phyloP scores from a whole-genome alignment of 2,113 vertebrate species.

The Crotalus viridis region DNA sequence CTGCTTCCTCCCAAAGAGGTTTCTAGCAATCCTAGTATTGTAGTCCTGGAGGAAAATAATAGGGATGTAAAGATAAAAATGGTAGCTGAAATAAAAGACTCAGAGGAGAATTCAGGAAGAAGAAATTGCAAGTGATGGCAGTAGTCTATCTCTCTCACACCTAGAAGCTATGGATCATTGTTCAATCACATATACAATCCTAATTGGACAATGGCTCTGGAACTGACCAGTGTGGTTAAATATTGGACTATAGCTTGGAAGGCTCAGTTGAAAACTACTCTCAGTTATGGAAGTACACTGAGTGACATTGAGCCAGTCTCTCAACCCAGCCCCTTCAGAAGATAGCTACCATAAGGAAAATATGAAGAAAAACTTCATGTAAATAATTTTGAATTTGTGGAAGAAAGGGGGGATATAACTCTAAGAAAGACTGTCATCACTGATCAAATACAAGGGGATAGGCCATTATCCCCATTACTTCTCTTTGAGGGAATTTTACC shows the following conservation, averaged over 20 bases:
- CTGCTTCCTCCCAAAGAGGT: not conserved
- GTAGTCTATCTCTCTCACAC: not conserved
- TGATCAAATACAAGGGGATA: not conserved
- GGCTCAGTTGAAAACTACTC: not conserved
- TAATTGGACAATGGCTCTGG: not conserved
- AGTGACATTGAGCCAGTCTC: not conserved
- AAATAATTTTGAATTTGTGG: not conserved
- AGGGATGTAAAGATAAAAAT: not conserved
- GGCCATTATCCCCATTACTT: not conserved
- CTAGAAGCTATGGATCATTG: not conserved
- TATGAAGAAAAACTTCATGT: not conserved
- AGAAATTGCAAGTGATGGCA: not conserved
- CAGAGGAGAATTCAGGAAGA: not conserved
- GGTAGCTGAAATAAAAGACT: not conserved
- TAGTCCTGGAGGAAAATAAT: not conserved
- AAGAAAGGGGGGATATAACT: not conserved
- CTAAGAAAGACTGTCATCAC: not conserved
- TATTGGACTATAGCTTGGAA: not conserved
- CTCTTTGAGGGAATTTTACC: not conserved
- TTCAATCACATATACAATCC: not conserved
- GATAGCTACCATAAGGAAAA: not conserved
- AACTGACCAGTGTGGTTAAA: not conserved
- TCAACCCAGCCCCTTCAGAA: not conserved
- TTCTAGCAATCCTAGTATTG: not conserved
- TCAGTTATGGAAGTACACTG: not conserved